Base-by-base conservation (phyloP, 2,113 vertebrate species). In the Tychaedon coryphoeus region DNA sequence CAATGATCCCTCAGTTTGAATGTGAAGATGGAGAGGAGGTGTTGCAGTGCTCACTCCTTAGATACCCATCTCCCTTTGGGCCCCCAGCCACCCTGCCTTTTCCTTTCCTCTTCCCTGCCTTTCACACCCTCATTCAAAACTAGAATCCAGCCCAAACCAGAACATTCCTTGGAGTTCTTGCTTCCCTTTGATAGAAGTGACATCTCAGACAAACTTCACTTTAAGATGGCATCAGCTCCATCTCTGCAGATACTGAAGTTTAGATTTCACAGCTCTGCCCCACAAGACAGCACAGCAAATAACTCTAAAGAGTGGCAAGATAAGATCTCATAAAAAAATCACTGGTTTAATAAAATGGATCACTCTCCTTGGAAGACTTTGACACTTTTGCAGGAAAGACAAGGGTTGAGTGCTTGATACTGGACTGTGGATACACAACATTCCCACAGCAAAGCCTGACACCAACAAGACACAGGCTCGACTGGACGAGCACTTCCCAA, bases 391-490 rank as follows among this genome's bases (percentile, higher is more conserved):
- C 38, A 76, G 64, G 18, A 76, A 88, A 89, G 51, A n/a, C n/a
- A 45, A 74, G 48, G 18, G 17, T 6, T 8, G 13, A 62, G 22
- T 50, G 45, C 36, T 65, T 79, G 23, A 57, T 19, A 26, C 8
- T 64, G 45, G 57, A 38, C 51, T 54, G 31, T 2, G 4, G 34
- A 38, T 33, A 42, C 1, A 4, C n/a, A 73, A 31, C 61, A 69
- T 58, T 51, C n/a, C 78, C 57, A 65, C 16, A 43, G 76, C 48
- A 75, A 87, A 36, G 45, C 18, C 43, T 33, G 48, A 36, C 6
- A 74, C 3, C 1, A 2, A 45, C 8, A 69, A 33, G 22, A 69
- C 0, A 0, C 9, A 45, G 86, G 65, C n/a, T 67, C 23, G 6
- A 14, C 51, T 64, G 75, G 65, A 64, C 0, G 0, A n/a, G 34